A percentile compares a stretch with the other conserved stretches of the same genome.
phyloP scores from a whole-genome alignment of 2,888 invertebrate species.

The Coleophora flavipennella region DNA sequence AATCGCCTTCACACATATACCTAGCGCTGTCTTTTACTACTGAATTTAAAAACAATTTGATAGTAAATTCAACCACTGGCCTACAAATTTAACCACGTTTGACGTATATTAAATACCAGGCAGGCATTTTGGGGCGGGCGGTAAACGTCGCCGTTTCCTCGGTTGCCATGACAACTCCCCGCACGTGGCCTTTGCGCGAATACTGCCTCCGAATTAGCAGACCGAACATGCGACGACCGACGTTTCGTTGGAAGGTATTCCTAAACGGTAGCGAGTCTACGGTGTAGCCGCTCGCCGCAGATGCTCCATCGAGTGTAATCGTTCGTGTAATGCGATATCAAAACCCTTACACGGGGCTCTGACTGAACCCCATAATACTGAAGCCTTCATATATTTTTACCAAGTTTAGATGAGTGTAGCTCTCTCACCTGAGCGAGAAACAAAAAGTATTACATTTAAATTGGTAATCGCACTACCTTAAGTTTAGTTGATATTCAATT shows the following conservation, averaged over 20 bases:
- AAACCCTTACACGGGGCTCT: conserved; percentile 19
- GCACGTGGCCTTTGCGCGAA: conserved; percentile 44
- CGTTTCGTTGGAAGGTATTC: conserved; percentile 23
- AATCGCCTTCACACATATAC: not conserved
- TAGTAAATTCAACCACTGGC: conserved; percentile 13
- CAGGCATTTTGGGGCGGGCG: conserved; percentile 24
- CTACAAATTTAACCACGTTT: conserved; percentile 18
- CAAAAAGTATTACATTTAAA: conserved; percentile 29
- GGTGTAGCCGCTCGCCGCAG: conserved; percentile 31
- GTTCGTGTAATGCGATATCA: conserved; percentile 25
- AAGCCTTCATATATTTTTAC: conserved; percentile 13
- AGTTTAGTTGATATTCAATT: conserved; percentile 18
- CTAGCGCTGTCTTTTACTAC: not conserved
- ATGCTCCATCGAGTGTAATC: conserved; percentile 36
- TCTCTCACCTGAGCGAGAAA: not conserved
- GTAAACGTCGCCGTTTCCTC: conserved; percentile 58
- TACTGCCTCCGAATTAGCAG: conserved; percentile 44
- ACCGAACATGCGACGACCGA: conserved; percentile 24
- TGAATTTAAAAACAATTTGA: not conserved
- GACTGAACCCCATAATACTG: too few species aligned
- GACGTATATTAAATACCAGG: conserved; percentile 26
- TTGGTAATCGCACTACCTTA: conserved; percentile 32
- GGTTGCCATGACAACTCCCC: conserved; percentile 62
- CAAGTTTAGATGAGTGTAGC: too few species aligned
- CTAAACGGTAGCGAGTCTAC: too few species aligned